Conservation (phyloP, 2,888 invertebrate species). For the Drosophila mayaguana region DNA sequence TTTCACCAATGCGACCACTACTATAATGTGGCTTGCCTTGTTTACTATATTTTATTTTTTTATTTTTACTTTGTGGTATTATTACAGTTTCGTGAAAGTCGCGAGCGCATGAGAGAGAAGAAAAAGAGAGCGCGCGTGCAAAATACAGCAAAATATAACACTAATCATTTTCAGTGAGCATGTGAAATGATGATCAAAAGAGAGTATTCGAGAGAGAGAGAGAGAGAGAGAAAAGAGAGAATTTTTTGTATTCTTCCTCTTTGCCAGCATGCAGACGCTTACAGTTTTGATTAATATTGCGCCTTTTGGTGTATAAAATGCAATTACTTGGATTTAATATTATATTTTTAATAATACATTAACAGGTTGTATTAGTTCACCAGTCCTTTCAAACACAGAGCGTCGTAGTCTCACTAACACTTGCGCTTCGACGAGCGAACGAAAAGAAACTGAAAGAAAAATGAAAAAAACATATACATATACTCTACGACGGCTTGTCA, state of each 20-base stretch:
- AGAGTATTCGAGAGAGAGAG: constrained; percentile 16
- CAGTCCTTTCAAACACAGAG: constrained; percentile 35
- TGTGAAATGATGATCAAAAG: constrained; percentile 42
- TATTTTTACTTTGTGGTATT: constrained; percentile 52
- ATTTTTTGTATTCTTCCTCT: constrained; percentile 23
- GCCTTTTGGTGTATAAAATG: constrained; percentile 6
- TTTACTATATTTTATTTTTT: constrained; percentile 44
- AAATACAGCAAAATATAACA: constrained; percentile 57
- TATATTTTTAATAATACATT: constrained; percentile 1
- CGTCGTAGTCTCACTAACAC: constrained; percentile 59
- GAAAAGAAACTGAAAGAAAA: constrained; percentile 77
- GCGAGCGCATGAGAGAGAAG: constrained; percentile 46
- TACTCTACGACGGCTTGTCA: constrained; percentile 53
- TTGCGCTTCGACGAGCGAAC: constrained; percentile 66
- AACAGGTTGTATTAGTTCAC: constrained; percentile 10
- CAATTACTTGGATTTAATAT: constrained; percentile 1
- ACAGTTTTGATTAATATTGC: constrained; percentile 7
- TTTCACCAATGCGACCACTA: constrained; percentile 27
- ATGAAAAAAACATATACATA: constrained; percentile 65
- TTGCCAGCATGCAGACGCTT: constrained; percentile 12
- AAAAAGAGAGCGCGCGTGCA: constrained; percentile 44
- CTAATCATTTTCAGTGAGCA: constrained; percentile 50
- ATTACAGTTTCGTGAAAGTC: constrained; percentile 73
- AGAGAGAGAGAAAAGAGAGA: constrained; percentile 12
- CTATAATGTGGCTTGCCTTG: constrained; percentile 63